Conservation (phyloP, 2,113 vertebrate species). For the Pomatostomus ruficeps region DNA sequence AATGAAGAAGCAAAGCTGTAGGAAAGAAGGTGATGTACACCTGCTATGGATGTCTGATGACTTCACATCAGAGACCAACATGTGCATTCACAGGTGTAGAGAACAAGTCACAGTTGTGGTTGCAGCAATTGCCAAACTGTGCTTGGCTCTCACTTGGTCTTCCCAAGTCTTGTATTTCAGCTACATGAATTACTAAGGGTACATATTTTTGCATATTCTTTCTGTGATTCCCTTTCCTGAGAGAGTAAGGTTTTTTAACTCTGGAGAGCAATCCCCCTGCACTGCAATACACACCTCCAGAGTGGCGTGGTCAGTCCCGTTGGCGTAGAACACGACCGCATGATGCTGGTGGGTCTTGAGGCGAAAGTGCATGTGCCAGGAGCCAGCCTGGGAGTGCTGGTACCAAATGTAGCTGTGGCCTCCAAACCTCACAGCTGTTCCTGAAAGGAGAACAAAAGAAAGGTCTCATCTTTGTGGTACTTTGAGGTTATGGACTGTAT, state of each 20-base stretch:
- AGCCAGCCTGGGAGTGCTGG: constrained; percentile 53
- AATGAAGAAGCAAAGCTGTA: neutral
- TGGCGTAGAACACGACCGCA: constrained; percentile 70
- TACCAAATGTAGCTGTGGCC: constrained; percentile 83
- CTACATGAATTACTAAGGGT: neutral
- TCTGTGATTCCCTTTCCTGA: neutral
- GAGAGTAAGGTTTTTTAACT: neutral
- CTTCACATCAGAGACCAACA: neutral
- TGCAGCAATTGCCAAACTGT: neutral
- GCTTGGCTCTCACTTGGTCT: neutral
- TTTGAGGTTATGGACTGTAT: neutral
- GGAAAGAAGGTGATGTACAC: neutral
- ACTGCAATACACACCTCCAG: constrained; percentile 76
- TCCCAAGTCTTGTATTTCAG: neutral
- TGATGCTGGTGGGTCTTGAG: constrained; percentile 81
- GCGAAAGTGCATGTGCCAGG: constrained; percentile 77
- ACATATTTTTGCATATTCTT: neutral
- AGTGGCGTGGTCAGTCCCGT: constrained; percentile 68
- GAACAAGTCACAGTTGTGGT: neutral
- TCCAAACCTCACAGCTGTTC: constrained; percentile 81
- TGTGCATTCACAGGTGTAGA: neutral
- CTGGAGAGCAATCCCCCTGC: neutral
- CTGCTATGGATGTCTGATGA: neutral
- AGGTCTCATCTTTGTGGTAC: neutral
- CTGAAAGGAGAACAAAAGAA: constrained; percentile 58